Conservation (phyloP, 2,888 invertebrate genomes). For the Beris morrisii region DNA sequence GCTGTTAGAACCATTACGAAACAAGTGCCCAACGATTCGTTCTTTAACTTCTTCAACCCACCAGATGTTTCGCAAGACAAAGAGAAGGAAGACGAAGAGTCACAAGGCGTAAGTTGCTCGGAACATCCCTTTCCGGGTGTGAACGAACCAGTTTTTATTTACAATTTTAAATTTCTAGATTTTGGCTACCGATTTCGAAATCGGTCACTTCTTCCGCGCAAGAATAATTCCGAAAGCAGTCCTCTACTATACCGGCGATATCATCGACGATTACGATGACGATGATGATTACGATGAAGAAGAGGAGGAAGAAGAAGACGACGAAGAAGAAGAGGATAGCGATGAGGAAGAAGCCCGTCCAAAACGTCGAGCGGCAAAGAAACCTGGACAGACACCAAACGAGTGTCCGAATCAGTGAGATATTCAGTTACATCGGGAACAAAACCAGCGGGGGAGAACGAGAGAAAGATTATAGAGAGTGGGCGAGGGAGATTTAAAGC, state of each 20-base stretch:
- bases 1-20: conserved; percentile 93
- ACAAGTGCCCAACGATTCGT: conserved; percentile 94
- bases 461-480: conserved; percentile 7
- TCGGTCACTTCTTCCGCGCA: conserved; percentile 97
- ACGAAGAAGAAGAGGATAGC: conserved; percentile 53
- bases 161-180: conserved; percentile 58
- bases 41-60: conserved; percentile 98
- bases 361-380: conserved; percentile 42
- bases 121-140: neutral
- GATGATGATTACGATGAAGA: conserved; percentile 61
- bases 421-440: conserved; percentile 18
- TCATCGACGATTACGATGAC: conserved; percentile 75
- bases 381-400: conserved; percentile 57
- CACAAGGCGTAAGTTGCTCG: conserved; percentile 57
- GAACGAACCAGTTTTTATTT: conserved; percentile 49
- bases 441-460: conserved; percentile 20
- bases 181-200: conserved; percentile 94
- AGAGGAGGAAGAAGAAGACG: conserved; percentile 63
- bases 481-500: no score
- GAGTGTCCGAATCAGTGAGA: conserved; percentile 75
- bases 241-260: conserved; percentile 92
- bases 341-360: conserved; percentile 45
- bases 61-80: conserved; percentile 80
- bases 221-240: conserved; percentile 96
- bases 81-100: conserved; percentile 85